Evolutionary conservation across 1,140 invertebrate species (phyloP), one percentile per base, ranked within the genome.

Genomic region (Pseudomyrmex sp.): DNA sequence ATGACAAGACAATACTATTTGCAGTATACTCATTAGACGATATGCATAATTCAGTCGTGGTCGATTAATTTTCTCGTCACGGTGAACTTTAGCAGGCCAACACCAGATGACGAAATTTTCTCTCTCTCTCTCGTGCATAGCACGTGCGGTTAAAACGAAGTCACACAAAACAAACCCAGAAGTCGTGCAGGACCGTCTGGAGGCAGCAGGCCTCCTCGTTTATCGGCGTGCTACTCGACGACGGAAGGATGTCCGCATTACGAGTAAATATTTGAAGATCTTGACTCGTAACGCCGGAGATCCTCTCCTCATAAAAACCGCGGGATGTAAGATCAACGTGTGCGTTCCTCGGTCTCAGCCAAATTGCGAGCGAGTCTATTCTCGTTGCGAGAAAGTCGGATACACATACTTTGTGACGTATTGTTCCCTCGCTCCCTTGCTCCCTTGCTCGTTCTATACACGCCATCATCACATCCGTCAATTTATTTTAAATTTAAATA

Each of bases 91-190:
- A 83, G 73, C 91, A 91, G 90, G 90, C 88, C 88, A 90, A 88
- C 83, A 73, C 91, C 92, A 92, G 91, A 93, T 93, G 92, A 93
- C 91, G 92, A 92, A 92, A 91, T 92, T 88, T 92, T 88, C 84
- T 84, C 80, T 35, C 35, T 35, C 35, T 88, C 84, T 84, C 80
- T 68, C 48, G 74, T 79, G 74, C 83, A 72, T 85, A 88, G 85
- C 87, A 89, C 89, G 89, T 89, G 87, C 84, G 84, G 88, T 89
- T 89, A 84, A 83, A 89, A 82, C 84, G 68, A 84, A 88, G 79
- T 89, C 88, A 88, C 88, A 88, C 87, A 89, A 89, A 89, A 88
- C 88, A 88, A 89, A 89, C 87, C 84, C 86, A 88, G 88, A 89
- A 89, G 84, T 84, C 88, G 54, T 68, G 79, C 79, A 79, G 74